phyloP scores from a whole-genome alignment of 2,113 vertebrate species.

The Scomber scombrus region DNA sequence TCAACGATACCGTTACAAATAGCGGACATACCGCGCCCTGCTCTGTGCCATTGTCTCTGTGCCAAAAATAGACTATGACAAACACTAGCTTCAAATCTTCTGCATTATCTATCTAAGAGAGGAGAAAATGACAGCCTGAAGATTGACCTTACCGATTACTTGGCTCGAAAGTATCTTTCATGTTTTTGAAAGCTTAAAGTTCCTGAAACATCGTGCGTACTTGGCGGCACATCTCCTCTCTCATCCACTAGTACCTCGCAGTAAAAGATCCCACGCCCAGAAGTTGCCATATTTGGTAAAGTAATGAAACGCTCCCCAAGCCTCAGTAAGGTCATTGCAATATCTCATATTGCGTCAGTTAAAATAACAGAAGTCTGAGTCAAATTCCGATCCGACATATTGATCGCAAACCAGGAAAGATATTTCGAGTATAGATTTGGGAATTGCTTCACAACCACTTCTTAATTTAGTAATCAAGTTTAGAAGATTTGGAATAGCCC shows the following conservation, averaged over 20 bases:
- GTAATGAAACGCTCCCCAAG: slow-evolving; percentile 24
- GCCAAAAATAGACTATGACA: slow-evolving; percentile 16
- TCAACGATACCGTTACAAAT: not conserved
- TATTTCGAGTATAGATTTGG: too few relatives aligned
- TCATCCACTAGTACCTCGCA: slow-evolving; percentile 3
- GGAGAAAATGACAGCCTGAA: too few relatives aligned
- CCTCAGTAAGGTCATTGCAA: not conserved
- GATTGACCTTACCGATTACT: slow-evolving; percentile 52
- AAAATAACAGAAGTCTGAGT: not conserved
- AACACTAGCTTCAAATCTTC: rapidly evolving
- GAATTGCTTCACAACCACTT: not conserved
- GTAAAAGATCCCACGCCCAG: slow-evolving; percentile 66
- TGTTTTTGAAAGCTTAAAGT: not conserved
- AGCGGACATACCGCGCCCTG: slow-evolving; percentile 64
- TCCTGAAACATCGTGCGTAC: slow-evolving; percentile 6
- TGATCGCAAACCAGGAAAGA: not conserved
- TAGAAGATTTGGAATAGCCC: too few relatives aligned
- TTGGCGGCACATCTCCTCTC: slow-evolving; percentile 18
- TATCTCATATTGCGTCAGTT: not conserved
- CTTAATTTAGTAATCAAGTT: not conserved
- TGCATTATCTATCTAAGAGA: rapidly evolving
- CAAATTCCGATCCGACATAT: too few relatives aligned
- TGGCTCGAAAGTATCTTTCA: not conserved
- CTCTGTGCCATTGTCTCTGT: not conserved
- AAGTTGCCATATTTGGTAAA: slow-evolving; percentile 73